Percentiles rank a stretch among this genome's conserved stretches.
These are phyloP conservation scores for Achroia grisella DNA, from an alignment of 1,140 invertebrate genomes.

Conservation along the genomic window DNA sequence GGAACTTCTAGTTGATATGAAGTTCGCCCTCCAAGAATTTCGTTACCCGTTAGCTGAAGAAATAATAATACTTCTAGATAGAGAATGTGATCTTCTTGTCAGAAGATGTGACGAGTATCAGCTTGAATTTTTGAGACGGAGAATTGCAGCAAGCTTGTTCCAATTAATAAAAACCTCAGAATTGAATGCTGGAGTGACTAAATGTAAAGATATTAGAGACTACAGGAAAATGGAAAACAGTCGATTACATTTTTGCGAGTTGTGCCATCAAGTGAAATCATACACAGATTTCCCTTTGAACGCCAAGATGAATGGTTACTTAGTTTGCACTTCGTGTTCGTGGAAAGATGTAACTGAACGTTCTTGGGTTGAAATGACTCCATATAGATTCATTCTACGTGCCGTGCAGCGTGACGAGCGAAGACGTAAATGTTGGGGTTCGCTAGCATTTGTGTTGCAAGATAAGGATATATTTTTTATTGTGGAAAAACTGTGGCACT, in stretches of 20 bases:
- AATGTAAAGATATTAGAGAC: slow-evolving; percentile 64
- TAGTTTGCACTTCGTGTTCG: slow-evolving; percentile 72
- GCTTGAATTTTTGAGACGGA: slow-evolving; percentile 74
- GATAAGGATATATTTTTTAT: slow-evolving; percentile 79
- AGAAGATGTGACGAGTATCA: slow-evolving; percentile 65
- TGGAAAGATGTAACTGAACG: slow-evolving; percentile 71
- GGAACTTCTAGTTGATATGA: slow-evolving; percentile 74
- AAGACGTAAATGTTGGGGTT: slow-evolving; percentile 71
- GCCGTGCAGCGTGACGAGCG: slow-evolving; percentile 77
- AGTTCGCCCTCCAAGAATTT: slow-evolving; percentile 72
- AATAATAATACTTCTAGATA: slow-evolving; percentile 75
- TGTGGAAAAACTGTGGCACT: slow-evolving; percentile 79
- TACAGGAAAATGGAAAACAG: slow-evolving; percentile 67
- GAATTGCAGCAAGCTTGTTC: slow-evolving; percentile 73
- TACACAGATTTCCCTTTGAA: slow-evolving; percentile 69
- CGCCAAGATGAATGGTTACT: slow-evolving; percentile 53
- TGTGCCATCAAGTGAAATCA: slow-evolving; percentile 72
- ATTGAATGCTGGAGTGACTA: slow-evolving; percentile 71
- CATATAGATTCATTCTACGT: slow-evolving; percentile 76
- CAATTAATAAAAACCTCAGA: slow-evolving; percentile 73
- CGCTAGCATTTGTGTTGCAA: slow-evolving; percentile 76
- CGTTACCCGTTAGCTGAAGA: slow-evolving; percentile 73
- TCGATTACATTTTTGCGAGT: slow-evolving; percentile 69
- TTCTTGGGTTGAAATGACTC: slow-evolving; percentile 74
- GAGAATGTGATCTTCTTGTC: slow-evolving; percentile 75